Evolutionary conservation across 2,113 vertebrate genomes (phyloP), one percentile per base, ranked within the genome.

Genomic region (Prionailurus bengalensis): DNA sequence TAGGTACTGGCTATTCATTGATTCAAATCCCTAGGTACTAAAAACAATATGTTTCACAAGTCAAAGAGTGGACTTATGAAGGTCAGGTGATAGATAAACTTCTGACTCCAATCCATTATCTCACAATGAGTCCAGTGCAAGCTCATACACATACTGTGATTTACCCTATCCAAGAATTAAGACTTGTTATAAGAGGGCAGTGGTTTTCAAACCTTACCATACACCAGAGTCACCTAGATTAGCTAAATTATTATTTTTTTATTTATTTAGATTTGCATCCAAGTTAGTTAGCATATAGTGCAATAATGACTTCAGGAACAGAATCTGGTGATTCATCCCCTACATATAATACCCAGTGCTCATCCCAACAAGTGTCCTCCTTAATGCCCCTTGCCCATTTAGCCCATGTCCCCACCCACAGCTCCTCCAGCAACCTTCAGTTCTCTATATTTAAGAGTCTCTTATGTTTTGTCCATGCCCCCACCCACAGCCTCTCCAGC

Each of bases 1-100:
- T 88, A 21, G 23, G 42, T 58, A 70, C 2, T 81, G 13, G 33
- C 15, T 65, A 65, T 45, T 81, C 63, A 74, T 8, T 70, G 7
- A 29, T 81, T 39, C 36, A 68, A 95, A 86, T 42, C 6, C 51
- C 25, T 76, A 87, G 39, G 45, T 53, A 55, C 25, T 45, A 11
- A 97, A 94, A 95, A 89, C 1, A 91, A 23, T 45, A 58, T 21
- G 31, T 29, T 93, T 90, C 16, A 82, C 51, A 82, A 93, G 21
- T 68, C 45, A 90, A 89, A 90, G 21, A 48, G 25, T 36, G 15
- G 2, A 70, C 17, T 73, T 68, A 76, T 11, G 12, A 33, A 53
- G 1, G 27, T 81, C 7, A 27, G 58, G 7, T 61, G n/a, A 79
- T 51, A 66, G 23, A 36, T 51, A 70, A 91, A 39, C 58, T 33